A percentile compares a stretch with the other conserved stretches of the same genome.
Conservation (phyloP, 2,888 invertebrate genomes). For the Dione vanillae region DNA sequence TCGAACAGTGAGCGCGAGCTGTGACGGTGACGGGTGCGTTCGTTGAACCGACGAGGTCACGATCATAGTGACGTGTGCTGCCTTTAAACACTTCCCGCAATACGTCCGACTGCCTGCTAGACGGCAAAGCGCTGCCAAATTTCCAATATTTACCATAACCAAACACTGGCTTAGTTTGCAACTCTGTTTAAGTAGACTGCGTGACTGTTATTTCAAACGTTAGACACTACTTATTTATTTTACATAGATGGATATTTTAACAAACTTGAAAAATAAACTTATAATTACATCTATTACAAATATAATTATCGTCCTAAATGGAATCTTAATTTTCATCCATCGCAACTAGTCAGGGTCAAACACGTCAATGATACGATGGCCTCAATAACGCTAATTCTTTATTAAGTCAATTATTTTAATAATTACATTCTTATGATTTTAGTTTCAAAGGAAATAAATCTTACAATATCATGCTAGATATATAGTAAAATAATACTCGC, state of each 20-base stretch:
- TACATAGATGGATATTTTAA: background rate
- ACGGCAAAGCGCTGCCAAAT: conserved; percentile 34
- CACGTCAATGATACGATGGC: background rate
- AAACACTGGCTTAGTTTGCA: conserved; percentile 9
- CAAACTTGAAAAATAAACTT: background rate
- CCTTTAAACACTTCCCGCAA: conserved; percentile 62
- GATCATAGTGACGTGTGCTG: conserved; percentile 74
- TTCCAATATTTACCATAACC: conserved; percentile 35
- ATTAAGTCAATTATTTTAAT: background rate
- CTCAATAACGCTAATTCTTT: background rate
- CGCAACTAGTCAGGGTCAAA: background rate
- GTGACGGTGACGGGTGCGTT: conserved; percentile 73
- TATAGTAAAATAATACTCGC: background rate
- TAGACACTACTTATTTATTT: background rate
- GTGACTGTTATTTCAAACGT: background rate
- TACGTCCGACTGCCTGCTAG: conserved; percentile 40
- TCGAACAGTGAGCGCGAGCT: conserved; percentile 63
- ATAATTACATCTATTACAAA: background rate
- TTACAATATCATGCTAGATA: background rate
- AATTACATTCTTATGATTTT: too few relatives aligned
- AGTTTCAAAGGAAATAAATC: background rate
- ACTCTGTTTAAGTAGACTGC: conserved; percentile 19
- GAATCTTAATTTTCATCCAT: background rate
- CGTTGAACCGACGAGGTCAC: conserved; percentile 83
- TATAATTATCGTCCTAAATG: background rate